These are phyloP conservation scores for Sorex araneus DNA, from an alignment of 2,113 vertebrate species.

Conservation along the genomic window DNA sequence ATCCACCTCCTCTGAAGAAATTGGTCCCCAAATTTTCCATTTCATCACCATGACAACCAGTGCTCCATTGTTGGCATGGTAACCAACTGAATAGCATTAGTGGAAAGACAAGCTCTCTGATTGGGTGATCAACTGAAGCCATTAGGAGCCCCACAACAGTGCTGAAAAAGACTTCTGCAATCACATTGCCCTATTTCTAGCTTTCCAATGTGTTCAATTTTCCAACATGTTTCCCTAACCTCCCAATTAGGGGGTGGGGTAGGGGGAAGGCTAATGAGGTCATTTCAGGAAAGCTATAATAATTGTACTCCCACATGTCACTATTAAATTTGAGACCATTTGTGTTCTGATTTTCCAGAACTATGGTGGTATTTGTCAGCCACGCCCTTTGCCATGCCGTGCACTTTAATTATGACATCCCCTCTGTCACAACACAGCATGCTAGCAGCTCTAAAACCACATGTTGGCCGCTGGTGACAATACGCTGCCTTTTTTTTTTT, in stretches of 20 bases:
- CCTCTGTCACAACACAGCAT: not conserved
- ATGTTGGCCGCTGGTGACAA: conserved; percentile 25
- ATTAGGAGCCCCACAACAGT: not conserved
- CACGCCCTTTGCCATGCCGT: conserved; percentile 57
- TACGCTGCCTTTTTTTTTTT: conserved; percentile 12
- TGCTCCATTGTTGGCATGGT: conserved; percentile 86
- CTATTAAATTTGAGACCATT: conserved; percentile 18
- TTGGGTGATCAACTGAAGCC: conserved; percentile 56
- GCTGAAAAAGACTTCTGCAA: conserved; percentile 51
- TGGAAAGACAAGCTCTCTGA: conserved; percentile 79
- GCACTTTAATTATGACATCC: not conserved
- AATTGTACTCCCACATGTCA: not conserved
- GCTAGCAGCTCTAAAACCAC: conserved; percentile 1
- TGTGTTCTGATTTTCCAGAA: conserved; percentile 51
- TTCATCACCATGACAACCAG: conserved; percentile 88
- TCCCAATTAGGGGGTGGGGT: not conserved
- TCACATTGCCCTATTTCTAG: conserved; percentile 66
- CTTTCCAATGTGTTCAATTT: not conserved
- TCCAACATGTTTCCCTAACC: not conserved
- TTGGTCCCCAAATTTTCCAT: conserved; percentile 72
- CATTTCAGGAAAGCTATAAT: not conserved
- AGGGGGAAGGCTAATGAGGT: not conserved
- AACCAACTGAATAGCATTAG: conserved; percentile 84
- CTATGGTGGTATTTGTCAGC: not conserved
- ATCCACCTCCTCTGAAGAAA: conserved; percentile 77